A percentile compares a stretch with the other conserved stretches of the same genome.
Evolutionary conservation across 2,888 invertebrate species (phyloP).

Genomic region (Lasioglossum lativentre): DNA sequence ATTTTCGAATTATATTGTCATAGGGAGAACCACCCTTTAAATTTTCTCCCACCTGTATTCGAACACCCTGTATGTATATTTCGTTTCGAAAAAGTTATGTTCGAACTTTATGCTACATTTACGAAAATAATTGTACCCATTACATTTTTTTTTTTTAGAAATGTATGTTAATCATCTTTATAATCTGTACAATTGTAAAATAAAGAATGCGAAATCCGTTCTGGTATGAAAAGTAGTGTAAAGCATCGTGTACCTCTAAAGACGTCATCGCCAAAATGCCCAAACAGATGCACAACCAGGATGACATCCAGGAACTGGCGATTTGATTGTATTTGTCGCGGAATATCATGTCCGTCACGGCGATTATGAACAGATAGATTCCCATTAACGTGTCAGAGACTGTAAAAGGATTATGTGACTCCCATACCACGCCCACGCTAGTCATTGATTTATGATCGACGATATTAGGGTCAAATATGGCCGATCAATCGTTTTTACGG

Average conservation of each 20-base stretch:
- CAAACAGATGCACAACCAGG: conserved; percentile 87
- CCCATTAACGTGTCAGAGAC: conserved; percentile 90
- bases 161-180: too few species aligned
- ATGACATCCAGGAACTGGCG: conserved; percentile 88
- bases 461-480: conserved; percentile 51
- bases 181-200: too few species aligned
- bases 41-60: too few species aligned
- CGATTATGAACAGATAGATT: conserved; percentile 88
- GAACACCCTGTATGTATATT: too few species aligned
- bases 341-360: conserved; percentile 87
- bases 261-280: conserved; percentile 89
- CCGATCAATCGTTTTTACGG: conserved; percentile 63
- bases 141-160: too few species aligned
- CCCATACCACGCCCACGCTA: conserved; percentile 40
- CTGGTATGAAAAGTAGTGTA: neutral
- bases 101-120: too few species aligned
- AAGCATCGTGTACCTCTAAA: conserved; percentile 85
- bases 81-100: too few species aligned
- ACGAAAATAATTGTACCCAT: too few species aligned
- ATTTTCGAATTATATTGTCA: too few species aligned
- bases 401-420: conserved; percentile 76
- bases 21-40: too few species aligned
- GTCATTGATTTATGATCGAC: conserved; percentile 57
- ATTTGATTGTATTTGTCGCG: conserved; percentile 87
- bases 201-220: neutral